phyloP scores from a whole-genome alignment of 2,888 invertebrate genomes.

The Anoplius nigerrimus region DNA sequence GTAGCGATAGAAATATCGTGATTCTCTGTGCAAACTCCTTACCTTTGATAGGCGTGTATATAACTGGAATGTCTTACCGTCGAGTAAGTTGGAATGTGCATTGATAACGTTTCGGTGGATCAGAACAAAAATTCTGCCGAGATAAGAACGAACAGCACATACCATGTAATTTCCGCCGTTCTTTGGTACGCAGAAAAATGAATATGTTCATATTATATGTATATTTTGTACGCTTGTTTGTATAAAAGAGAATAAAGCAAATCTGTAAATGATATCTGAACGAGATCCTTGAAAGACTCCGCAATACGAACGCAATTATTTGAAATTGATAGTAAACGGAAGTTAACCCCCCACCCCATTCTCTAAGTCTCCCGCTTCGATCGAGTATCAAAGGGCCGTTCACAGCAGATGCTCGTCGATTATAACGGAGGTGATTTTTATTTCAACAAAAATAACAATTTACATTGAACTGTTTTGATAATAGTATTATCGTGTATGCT shows the following conservation, averaged over 20 bases:
- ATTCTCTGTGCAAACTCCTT: too few species aligned
- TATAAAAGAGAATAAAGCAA: constrained; percentile 41
- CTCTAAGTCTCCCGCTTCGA: background rate
- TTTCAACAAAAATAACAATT: constrained; percentile 76
- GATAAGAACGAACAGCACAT: too few species aligned
- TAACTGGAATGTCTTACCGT: too few species aligned
- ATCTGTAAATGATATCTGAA: constrained; percentile 4
- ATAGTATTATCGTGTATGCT: constrained; percentile 73
- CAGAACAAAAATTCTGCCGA: too few species aligned
- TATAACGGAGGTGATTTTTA: constrained; percentile 75
- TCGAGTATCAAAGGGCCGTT: background rate
- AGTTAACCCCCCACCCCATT: constrained; percentile 1
- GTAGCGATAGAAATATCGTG: too few species aligned
- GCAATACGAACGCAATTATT: constrained; percentile 2
- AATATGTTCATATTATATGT: constrained; percentile 20
- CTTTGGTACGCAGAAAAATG: constrained; percentile 11
- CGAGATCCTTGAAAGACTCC: background rate
- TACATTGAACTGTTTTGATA: constrained; percentile 74
- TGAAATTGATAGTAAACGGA: background rate
- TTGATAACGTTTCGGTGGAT: too few species aligned
- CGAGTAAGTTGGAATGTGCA: too few species aligned
- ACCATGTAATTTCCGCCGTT: too few species aligned
- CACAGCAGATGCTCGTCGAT: constrained; percentile 29
- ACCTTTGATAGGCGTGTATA: too few species aligned
- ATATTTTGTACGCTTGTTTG: constrained; percentile 40